Percentiles rank a stretch among this genome's conserved stretches.
Evolutionary conservation across 2,113 vertebrate genomes (phyloP).

Genomic region (Hemicordylus capensis): DNA sequence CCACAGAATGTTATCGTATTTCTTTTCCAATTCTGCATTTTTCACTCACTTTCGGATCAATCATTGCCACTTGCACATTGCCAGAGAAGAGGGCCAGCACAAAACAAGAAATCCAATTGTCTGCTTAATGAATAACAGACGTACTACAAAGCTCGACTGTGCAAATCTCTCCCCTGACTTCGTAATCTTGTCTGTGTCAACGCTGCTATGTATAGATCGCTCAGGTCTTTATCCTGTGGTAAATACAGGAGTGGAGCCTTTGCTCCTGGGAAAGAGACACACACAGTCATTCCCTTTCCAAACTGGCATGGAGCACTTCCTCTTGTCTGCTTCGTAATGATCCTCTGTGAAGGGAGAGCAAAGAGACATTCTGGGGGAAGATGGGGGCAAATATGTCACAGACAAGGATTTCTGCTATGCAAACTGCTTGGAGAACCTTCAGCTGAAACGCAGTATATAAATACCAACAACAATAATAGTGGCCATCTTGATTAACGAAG

Average conservation of each 20-base stretch:
- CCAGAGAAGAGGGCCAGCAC: background rate
- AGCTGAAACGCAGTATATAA: no score
- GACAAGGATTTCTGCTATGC: no score
- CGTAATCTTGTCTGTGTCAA: conserved; percentile 4
- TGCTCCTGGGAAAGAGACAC: background rate
- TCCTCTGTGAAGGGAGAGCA: background rate
- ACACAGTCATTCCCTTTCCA: background rate
- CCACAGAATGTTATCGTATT: background rate
- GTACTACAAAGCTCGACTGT: background rate
- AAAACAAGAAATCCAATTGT: background rate
- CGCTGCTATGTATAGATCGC: background rate
- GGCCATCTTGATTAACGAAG: no score
- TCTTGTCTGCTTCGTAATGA: background rate
- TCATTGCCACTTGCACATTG: background rate
- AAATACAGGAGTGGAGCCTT: background rate
- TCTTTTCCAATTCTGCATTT: background rate
- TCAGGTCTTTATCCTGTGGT: background rate
- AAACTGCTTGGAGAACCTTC: no score
- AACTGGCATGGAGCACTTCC: background rate
- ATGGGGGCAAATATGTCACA: background rate
- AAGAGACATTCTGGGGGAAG: background rate
- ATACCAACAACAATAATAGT: no score
- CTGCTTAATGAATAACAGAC: conserved; percentile 4
- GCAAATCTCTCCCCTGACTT: background rate
- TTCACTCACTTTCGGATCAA: background rate